A percentile compares a stretch with the other conserved stretches of the same genome.
Conservation (phyloP, 2,888 invertebrate species). For the Macrophya alboannulata region DNA sequence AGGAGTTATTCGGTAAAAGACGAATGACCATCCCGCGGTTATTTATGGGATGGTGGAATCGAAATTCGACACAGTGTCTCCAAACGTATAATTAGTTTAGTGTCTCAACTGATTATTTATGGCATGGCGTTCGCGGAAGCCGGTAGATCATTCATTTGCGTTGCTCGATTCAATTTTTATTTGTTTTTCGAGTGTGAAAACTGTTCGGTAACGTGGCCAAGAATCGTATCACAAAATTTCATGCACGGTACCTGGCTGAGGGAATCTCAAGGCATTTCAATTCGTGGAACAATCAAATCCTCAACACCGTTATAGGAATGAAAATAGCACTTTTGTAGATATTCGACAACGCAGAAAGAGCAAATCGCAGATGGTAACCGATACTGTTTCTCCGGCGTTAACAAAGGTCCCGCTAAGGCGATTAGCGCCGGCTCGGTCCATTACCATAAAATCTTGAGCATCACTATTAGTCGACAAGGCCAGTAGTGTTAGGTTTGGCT, state of each 20-base stretch:
- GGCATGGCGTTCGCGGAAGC: not conserved
- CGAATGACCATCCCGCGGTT: constrained; percentile 5
- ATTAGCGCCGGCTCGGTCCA: constrained; percentile 59
- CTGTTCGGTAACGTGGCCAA: not conserved
- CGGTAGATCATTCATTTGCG: not conserved
- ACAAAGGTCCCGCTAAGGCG: constrained; percentile 55
- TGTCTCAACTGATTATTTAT: constrained; percentile 18
- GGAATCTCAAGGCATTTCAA: not conserved
- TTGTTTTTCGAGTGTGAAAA: not conserved
- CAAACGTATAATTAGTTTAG: constrained; percentile 17
- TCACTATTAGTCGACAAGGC: constrained; percentile 60
- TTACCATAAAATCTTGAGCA: constrained; percentile 64
- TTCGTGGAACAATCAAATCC: not conserved
- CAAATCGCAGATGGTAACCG: constrained; percentile 49
- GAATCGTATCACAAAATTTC: not conserved
- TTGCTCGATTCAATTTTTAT: not conserved
- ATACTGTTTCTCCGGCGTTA: constrained; percentile 45
- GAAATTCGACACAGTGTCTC: constrained; percentile 13
- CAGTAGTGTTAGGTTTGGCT: constrained; percentile 42
- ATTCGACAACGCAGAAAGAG: constrained; percentile 35
- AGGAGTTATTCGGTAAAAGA: constrained; percentile 35
- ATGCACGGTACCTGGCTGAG: not conserved
- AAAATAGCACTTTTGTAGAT: not conserved
- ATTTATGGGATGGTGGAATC: constrained; percentile 47
- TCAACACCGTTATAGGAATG: not conserved